Evolutionary conservation across 2,888 invertebrate genomes (phyloP), one percentile per base, ranked within the genome.

Genomic region (Ectemnius lituratus): DNA sequence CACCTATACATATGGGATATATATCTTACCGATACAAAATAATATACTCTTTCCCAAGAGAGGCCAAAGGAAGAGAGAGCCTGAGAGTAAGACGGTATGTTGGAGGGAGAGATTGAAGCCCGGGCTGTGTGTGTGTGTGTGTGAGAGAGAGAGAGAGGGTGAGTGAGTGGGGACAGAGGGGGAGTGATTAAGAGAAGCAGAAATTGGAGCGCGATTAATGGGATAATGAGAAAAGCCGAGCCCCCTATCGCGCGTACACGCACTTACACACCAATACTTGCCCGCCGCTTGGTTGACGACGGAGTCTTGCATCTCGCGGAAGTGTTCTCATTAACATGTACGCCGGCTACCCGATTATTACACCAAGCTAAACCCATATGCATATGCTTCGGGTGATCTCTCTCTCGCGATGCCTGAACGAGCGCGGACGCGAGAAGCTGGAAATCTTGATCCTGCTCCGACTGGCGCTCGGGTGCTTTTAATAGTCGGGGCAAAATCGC

Each of bases 401-500:
- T 16, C n/a, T 14, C 52, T 52, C 16, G 20, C 18, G 20, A 58
- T 58, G 58, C 20, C 16, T 27, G 4, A 23, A 58, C 27, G 27
- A 20, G 58, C 58, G 58, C 20, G 20, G 18, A 27, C 58, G 57
- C 60, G 70, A 47, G 65, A 23, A 27, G 28, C 16, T 45, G 62
- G 59, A 74, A 70, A 70, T 70, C 67, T 20, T 62, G 67, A 76
- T 75, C 56, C 65, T 63, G 61, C 70, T 75, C 75, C 28, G 65
- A 37, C 67, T 52, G 52, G 14, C 52, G 64, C 49, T 61, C 62
- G 70, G 67, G 64, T 65, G 76, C 37, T 37, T 37, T 75, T 75
- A 70, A 76, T 75, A 62, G 65, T 28, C 70, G 64, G 52, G 72
- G 57, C 60, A 67, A 37, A 69, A 75, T 76, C 65, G 76, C 67